Evolutionary conservation across 1,140 invertebrate genomes (phyloP), one percentile per base, ranked within the genome.

Genomic region (Aphaenogaster floridana): DNA sequence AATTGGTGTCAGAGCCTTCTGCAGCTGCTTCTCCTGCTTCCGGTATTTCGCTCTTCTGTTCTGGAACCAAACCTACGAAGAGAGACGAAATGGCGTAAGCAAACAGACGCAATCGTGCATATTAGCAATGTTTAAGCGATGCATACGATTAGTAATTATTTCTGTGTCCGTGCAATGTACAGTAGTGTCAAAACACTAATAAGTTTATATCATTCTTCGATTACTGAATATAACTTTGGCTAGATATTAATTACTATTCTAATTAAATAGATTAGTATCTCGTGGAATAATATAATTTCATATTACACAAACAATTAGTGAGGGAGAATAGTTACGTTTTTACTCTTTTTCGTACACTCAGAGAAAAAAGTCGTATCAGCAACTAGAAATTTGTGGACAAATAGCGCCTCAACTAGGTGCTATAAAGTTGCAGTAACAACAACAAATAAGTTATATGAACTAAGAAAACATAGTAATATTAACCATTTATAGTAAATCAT

Each of bases 11-110:
- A 98, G 95, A 52, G 98, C 98, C 95, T 99, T 99, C 95, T 99
- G 99, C 88, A 99, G 96, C 95, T 99, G 99, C 94, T 99, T 99
- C 95, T 99, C 99, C 94, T 99, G 99, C 95, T 99, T 99, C 88
- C 99, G 96, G 95, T 99, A 99, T 96, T 99, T 99, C 90, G 99
- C 99, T 94, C 99, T 97, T 91, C 99, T 97, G 95, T 99, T 99
- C 97, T 99, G 99, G 96, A 99, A 99, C 99, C 98, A 99, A 5
- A 98, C 98, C 98, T 98, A 94, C 93, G 89, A 90, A 90, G 81
- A 92, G 3, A 79, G 77, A 59, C 5, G 68, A 52, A 72, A 28
- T 85, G 57, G 17, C 59, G 39, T 84, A 36, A 86, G 34, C 48
- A 11, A 80, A 68, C 21, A 21, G 13, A 36, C 48, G 45, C n/a